Evolutionary conservation across 1,140 invertebrate species (phyloP).

Genomic region (Drosophila mojavensis): DNA sequence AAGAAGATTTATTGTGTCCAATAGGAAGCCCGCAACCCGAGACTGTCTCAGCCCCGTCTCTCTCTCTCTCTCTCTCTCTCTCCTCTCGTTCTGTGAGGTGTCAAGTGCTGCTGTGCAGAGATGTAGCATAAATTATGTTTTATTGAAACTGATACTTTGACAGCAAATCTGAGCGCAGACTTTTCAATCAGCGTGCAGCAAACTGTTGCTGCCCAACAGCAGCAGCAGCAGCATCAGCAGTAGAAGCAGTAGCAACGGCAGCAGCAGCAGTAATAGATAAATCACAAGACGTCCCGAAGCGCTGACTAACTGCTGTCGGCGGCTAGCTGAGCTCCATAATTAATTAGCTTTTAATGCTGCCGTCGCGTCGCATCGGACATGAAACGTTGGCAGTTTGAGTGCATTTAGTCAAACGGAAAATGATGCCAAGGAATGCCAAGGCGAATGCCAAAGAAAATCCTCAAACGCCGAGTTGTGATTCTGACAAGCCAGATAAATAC

Average conservation of each 20-base stretch:
- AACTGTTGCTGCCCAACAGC: constrained; percentile 32
- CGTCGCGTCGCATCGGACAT: constrained; percentile 12
- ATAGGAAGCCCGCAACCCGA: background rate
- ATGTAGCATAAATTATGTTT: constrained; percentile 72
- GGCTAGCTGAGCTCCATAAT: constrained; percentile 72
- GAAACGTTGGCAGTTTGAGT: constrained; percentile 53
- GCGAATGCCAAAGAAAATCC: constrained; percentile 45
- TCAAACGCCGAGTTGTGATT: constrained; percentile 54
- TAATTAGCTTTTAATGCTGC: constrained; percentile 82
- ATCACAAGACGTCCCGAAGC: constrained; percentile 56
- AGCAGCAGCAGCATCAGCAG: background rate
- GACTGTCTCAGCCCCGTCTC: background rate
- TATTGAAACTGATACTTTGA: constrained; percentile 73
- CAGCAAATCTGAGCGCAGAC: constrained; percentile 48
- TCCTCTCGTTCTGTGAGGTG: constrained; percentile 48
- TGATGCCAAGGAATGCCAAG: constrained; percentile 67
- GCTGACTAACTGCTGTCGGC: constrained; percentile 58
- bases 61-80: background rate
- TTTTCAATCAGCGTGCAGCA: constrained; percentile 73
- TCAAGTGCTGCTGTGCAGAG: constrained; percentile 54
- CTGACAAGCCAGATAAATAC: constrained; percentile 60
- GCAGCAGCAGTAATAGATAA: constrained; percentile 38
- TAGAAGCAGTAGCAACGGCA: background rate
- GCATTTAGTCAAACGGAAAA: constrained; percentile 82
- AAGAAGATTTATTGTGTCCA: constrained; percentile 75